phyloP scores from a whole-genome alignment of 2,113 vertebrate genomes.

The Sigmodon hispidus region DNA sequence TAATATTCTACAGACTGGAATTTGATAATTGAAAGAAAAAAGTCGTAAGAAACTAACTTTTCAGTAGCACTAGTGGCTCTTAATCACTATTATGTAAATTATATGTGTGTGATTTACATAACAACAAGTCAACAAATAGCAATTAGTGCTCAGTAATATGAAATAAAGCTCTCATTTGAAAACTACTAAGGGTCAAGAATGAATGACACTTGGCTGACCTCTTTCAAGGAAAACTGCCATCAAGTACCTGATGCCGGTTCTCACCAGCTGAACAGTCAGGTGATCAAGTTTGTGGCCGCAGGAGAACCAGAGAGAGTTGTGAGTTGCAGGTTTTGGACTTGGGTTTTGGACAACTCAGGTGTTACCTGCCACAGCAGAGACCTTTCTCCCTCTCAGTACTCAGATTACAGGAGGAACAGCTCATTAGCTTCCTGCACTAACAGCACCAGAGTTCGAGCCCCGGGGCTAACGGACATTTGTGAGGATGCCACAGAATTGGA shows the following conservation, averaged over 20 bases:
- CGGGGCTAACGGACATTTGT: neutral
- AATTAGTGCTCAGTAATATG: slow-evolving; percentile 83
- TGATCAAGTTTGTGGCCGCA: slow-evolving; percentile 39
- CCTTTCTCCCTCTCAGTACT: neutral
- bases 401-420: neutral
- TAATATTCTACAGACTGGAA: neutral
- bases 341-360: neutral
- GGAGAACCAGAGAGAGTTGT: neutral
- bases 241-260: slow-evolving; percentile 26
- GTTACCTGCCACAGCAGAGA: neutral
- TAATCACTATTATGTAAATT: slow-evolving; percentile 55
- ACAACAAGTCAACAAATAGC: slow-evolving; percentile 68
- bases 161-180: slow-evolving; percentile 76
- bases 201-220: slow-evolving; percentile 78
- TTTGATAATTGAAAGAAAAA: neutral
- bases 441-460: too few species aligned
- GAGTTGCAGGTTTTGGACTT: neutral
- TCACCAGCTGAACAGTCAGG: slow-evolving; percentile 17
- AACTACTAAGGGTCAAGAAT: slow-evolving; percentile 63
- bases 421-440: neutral
- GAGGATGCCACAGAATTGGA: neutral
- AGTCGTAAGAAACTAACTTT: neutral
- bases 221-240: slow-evolving; percentile 59
- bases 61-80: slow-evolving; percentile 46
- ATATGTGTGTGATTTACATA: slow-evolving; percentile 33